Base-by-base conservation (phyloP, 2,888 invertebrate species). In the Chrysopilus asiliformis region DNA sequence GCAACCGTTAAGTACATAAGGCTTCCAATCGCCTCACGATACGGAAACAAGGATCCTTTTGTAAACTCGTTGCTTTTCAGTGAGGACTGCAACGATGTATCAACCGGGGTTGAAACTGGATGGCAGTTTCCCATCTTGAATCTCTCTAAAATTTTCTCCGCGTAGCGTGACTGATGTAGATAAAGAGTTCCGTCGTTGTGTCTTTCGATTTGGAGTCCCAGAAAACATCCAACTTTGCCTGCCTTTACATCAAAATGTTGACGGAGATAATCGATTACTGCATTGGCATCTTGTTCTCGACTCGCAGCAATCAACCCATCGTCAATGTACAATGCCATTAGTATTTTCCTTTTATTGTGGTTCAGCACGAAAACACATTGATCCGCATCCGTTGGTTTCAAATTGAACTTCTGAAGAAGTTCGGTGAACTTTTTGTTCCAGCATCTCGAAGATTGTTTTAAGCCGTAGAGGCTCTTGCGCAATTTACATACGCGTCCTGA, bases 211-310 rank as follows among this genome's bases (percentile, higher is more conserved):
- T 43, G 31, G n/a, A 43, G 13, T 4, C 41, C 43, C 5, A 45
- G 32, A 53, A 18, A 58, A 47, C n/a, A 55, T 52, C 20, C 55
- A 49, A n/a, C 62, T 52, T 45, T 68, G 10, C 25, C 12, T 13
- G n/a, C 4, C 17, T 26, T 17, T 10, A 34, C 16, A 9, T 24
- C 25, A n/a, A 22, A 15, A 12, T 22, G 10, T 25, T 14, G 17
- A n/a, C n/a, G n/a, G n/a, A n/a, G n/a, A n/a, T n/a, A n/a, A n/a
- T n/a, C n/a, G n/a, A n/a, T n/a, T n/a, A n/a, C n/a, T n/a, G n/a
- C n/a, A n/a, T n/a, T n/a, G n/a, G n/a, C n/a, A n/a, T n/a, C n/a
- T n/a, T n/a, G n/a, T n/a, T n/a, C 10, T 29, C 29, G 13, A 6
- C 50, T 49, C 40, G n/a, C n/a, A n/a, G n/a, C n/a, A n/a, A n/a